These are phyloP conservation scores for Arrhopalites spinosus DNA, from an alignment of 2,888 invertebrate genomes.

Conservation along the genomic window DNA sequence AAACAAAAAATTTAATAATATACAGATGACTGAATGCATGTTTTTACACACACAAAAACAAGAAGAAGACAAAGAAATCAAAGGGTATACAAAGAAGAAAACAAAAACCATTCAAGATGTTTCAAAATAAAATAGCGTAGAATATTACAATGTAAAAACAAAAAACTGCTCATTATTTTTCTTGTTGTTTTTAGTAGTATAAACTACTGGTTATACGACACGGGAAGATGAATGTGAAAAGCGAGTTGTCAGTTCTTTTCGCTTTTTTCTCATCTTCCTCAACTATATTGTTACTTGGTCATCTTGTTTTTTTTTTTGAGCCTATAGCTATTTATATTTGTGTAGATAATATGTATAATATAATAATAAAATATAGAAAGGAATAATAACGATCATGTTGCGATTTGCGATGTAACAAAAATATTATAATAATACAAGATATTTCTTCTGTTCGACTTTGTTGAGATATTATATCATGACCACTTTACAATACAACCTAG, in stretches of 20 bases:
- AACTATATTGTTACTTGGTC: neutral
- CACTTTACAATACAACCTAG: neutral
- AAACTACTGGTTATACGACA: too few species aligned
- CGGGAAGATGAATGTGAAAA: neutral
- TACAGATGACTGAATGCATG: too few species aligned
- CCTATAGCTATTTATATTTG: too few species aligned
- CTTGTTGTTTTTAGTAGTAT: neutral
- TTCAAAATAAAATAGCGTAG: too few species aligned
- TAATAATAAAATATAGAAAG: neutral
- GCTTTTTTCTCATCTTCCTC: neutral
- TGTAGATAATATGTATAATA: conserved; percentile 6
- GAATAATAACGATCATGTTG: neutral
- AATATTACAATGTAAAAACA: too few species aligned
- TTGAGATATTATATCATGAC: too few species aligned
- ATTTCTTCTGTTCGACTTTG: neutral
- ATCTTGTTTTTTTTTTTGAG: conserved; percentile 1
- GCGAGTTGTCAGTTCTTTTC: conserved; percentile 15
- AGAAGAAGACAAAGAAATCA: too few species aligned
- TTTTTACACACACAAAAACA: too few species aligned
- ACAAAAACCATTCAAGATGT: too few species aligned
- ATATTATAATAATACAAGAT: neutral
- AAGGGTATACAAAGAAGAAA: too few species aligned
- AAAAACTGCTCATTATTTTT: too few species aligned
- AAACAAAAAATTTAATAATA: too few species aligned
- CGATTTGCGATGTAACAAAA: neutral